Evolutionary conservation across 2,888 invertebrate species (phyloP).

Genomic region (Acronicta alni): DNA sequence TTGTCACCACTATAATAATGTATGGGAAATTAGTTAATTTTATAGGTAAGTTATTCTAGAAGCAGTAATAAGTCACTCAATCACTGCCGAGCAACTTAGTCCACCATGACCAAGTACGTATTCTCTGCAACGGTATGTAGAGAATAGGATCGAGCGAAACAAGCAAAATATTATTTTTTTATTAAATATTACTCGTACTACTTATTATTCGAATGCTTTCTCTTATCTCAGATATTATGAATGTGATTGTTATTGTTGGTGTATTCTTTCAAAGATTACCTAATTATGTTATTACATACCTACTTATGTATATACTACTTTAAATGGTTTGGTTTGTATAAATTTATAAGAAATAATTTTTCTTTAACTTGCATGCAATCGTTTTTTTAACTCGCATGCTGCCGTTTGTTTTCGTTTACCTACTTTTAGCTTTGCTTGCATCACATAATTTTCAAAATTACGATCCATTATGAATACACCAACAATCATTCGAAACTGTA

Average conservation of each 20-base stretch:
- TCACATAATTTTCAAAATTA: constrained; percentile 2
- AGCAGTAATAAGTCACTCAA: no score
- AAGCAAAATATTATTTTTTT: no score
- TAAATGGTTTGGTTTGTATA: constrained; percentile 14
- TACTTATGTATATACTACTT: background rate
- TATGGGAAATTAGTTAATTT: no score
- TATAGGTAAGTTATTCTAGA: no score
- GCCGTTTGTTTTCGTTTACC: constrained; percentile 1
- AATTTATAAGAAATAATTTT: background rate
- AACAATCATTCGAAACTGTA: constrained; percentile 22
- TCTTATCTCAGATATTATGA: background rate
- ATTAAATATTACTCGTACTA: no score
- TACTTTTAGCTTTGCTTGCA: constrained; percentile 27
- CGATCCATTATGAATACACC: constrained; percentile 50
- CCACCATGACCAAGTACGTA: no score
- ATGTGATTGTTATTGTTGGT: constrained; percentile 44
- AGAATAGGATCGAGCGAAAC: no score
- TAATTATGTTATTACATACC: background rate
- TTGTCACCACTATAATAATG: no score
- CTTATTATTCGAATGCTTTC: background rate
- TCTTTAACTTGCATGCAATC: constrained; percentile 31
- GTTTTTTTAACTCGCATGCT: constrained; percentile 39
- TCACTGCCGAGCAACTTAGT: no score
- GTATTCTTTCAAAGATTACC: constrained; percentile 38
- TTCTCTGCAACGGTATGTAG: no score